Conservation (phyloP, 2,888 invertebrate species). For the Diaprepes abbreviatus region DNA sequence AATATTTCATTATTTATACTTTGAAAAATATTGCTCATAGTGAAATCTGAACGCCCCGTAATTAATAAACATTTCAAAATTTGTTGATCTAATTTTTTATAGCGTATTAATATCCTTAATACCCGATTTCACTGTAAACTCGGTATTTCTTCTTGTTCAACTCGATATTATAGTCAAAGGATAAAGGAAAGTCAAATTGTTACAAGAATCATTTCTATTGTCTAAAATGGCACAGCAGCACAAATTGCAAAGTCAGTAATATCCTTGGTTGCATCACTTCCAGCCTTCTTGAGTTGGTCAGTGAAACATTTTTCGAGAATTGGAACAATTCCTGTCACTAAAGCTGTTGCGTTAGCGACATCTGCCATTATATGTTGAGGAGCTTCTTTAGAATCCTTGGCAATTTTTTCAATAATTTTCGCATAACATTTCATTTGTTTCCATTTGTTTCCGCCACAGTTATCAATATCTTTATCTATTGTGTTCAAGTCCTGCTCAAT, state of each 20-base stretch:
- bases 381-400: conserved; percentile 30
- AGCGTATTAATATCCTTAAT: no score
- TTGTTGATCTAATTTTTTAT: no score
- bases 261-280: conserved; percentile 35
- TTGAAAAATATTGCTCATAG: no score
- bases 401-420: conserved; percentile 37
- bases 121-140: no score
- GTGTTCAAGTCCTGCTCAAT: conserved; percentile 38
- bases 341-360: conserved; percentile 31
- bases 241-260: conserved; percentile 43
- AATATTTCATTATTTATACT: no score
- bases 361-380: conserved; percentile 40
- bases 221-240: conserved; percentile 24
- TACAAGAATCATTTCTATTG: no score
- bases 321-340: conserved; percentile 36
- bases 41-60: no score
- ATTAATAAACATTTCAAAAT: no score
- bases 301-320: conserved; percentile 36
- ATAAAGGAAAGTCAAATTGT: no score
- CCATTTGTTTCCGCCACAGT: conserved; percentile 34
- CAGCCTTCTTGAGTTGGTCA: conserved; percentile 30
- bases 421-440: conserved; percentile 43
- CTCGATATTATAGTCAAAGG: no score
- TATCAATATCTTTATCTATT: conserved; percentile 41
- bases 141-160: no score